Conservation (phyloP, 2,888 invertebrate species). For the Diarsia mendica region DNA sequence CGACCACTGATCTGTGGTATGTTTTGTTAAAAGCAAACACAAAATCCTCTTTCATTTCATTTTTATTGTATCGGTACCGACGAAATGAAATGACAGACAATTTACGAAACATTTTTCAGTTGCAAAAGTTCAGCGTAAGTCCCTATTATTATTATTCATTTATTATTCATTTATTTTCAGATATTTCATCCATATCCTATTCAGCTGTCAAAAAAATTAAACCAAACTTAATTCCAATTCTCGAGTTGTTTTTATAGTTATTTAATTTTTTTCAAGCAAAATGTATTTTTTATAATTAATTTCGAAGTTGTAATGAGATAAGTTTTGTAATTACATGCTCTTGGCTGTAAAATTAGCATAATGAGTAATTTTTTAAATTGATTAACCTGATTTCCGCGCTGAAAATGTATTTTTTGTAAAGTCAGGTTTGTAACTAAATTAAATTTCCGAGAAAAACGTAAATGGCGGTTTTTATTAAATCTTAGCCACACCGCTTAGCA, state of each 20-base stretch:
- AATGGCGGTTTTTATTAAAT: not conserved
- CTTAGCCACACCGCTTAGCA: not conserved
- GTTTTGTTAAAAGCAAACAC: too few relatives aligned
- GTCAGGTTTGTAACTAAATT: not conserved
- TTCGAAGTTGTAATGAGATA: not conserved
- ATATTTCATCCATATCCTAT: too few relatives aligned
- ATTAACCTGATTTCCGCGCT: not conserved
- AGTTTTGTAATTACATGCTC: not conserved
- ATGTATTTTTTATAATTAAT: not conserved
- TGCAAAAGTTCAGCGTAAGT: too few relatives aligned
- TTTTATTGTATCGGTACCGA: too few relatives aligned
- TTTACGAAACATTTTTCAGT: too few relatives aligned
- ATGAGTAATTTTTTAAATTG: constrained; percentile 16
- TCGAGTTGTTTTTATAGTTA: not conserved
- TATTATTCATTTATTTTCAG: too few relatives aligned
- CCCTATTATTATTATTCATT: too few relatives aligned
- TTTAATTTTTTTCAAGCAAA: not conserved
- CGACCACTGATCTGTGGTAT: too few relatives aligned
- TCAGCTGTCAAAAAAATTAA: too few relatives aligned
- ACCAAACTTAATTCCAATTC: too few relatives aligned
- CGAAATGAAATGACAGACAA: too few relatives aligned
- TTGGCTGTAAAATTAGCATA: constrained; percentile 10
- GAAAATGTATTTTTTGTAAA: not conserved
- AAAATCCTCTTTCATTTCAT: too few relatives aligned
- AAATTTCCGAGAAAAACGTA: not conserved